Conservation (phyloP, 2,113 vertebrate genomes). For the Lophochroa leadbeateri region DNA sequence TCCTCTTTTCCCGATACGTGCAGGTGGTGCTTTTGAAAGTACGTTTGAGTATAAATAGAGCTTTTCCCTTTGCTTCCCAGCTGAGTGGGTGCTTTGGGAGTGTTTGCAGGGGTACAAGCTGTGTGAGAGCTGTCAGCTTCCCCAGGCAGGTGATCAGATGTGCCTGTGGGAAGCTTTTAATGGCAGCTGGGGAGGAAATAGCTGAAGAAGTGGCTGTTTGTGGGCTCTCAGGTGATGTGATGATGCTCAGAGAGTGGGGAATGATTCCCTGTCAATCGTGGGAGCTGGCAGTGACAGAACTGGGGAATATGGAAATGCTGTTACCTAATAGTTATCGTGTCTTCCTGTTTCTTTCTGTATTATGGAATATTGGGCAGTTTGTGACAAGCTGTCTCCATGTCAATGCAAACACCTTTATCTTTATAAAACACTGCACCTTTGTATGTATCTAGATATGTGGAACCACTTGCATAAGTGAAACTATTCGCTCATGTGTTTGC, state of each 20-base stretch:
- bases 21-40: neutral
- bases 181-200: neutral
- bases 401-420: neutral
- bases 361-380: neutral
- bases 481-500: neutral
- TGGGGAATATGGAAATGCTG: neutral
- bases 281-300: neutral
- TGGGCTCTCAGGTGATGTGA: neutral
- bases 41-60: neutral
- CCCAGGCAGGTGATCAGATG: neutral
- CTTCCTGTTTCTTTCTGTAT: neutral
- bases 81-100: neutral
- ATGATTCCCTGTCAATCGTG: rapidly evolving
- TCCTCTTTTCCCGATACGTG: neutral
- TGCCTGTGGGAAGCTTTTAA: neutral
- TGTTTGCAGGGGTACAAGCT: neutral
- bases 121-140: neutral
- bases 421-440: neutral
- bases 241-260: neutral
- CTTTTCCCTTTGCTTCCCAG: neutral
- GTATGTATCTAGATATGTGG: neutral
- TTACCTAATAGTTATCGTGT: neutral
- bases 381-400: neutral
- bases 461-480: neutral
- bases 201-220: neutral